Conservation (phyloP, 2,113 vertebrate species). For the Nerophis lumbriciformis region DNA sequence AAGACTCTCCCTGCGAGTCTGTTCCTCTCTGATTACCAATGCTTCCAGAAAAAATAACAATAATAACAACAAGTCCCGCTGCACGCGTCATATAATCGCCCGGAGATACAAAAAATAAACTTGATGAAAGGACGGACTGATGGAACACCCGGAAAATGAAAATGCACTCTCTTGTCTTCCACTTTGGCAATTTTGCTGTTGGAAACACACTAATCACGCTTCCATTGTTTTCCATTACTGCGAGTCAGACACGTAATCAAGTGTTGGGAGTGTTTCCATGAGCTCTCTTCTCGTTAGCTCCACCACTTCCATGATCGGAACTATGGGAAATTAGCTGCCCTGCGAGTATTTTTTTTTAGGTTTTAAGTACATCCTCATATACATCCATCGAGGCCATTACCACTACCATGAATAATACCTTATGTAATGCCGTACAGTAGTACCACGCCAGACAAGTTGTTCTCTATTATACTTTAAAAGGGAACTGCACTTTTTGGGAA, state of each 20-base stretch:
- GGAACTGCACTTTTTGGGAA: too few species aligned
- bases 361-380: slow-evolving; percentile 17
- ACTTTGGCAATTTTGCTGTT: slow-evolving; percentile 30
- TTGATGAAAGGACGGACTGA: background rate
- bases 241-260: slow-evolving; percentile 56
- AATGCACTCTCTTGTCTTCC: slow-evolving; percentile 6
- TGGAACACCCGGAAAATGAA: background rate
- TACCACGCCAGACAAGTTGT: too few species aligned
- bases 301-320: slow-evolving; percentile 32
- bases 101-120: background rate
- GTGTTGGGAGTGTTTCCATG: slow-evolving; percentile 39
- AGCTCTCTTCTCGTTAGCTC: slow-evolving; percentile 49
- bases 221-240: slow-evolving; percentile 40
- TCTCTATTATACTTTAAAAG: too few species aligned
- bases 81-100: background rate
- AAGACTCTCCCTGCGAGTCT: slow-evolving; percentile 36
- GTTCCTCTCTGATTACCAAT: slow-evolving; percentile 29
- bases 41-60: background rate
- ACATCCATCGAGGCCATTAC: background rate
- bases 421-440: background rate
- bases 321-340: background rate
- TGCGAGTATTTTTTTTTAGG: background rate
- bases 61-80: slow-evolving; percentile 7
- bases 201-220: slow-evolving; percentile 40
- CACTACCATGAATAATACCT: background rate